These are phyloP conservation scores for Ibidorhyncha struthersii DNA, from an alignment of 2,113 vertebrate species.

Conservation along the genomic window DNA sequence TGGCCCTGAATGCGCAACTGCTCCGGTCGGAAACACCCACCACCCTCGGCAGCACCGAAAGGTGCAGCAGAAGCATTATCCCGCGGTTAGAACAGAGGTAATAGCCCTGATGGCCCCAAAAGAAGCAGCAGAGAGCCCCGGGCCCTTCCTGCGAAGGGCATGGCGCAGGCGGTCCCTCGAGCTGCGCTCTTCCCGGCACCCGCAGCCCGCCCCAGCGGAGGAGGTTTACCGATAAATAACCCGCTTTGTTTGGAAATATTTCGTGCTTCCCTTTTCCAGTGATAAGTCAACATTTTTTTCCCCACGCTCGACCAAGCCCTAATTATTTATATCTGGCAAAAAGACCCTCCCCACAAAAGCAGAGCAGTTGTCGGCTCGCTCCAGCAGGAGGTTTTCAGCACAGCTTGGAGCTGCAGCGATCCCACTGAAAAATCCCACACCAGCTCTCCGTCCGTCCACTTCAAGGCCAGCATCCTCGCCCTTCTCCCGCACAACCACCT, in stretches of 20 bases:
- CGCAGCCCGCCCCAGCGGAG: not conserved
- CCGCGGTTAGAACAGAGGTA: rapidly evolving
- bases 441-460: not conserved
- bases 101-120: not conserved
- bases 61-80: not conserved
- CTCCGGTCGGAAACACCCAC: not conserved
- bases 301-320: not conserved
- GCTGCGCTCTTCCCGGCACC: not conserved
- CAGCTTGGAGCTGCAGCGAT: not conserved
- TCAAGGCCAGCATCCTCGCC: not conserved
- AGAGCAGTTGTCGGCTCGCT: not conserved
- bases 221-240: not conserved
- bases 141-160: not conserved
- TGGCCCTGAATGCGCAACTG: not conserved
- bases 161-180: not conserved
- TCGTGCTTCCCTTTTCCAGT: not conserved
- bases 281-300: not conserved
- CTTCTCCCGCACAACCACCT: not conserved
- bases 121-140: not conserved
- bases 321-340: not conserved
- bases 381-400: not conserved
- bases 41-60: not conserved
- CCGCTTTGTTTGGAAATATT: not conserved
- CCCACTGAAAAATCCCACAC: not conserved
- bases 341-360: not conserved